Evolutionary conservation across 2,113 vertebrate genomes (phyloP), one percentile per base, ranked within the genome.

Genomic region (Barbus barbus): DNA sequence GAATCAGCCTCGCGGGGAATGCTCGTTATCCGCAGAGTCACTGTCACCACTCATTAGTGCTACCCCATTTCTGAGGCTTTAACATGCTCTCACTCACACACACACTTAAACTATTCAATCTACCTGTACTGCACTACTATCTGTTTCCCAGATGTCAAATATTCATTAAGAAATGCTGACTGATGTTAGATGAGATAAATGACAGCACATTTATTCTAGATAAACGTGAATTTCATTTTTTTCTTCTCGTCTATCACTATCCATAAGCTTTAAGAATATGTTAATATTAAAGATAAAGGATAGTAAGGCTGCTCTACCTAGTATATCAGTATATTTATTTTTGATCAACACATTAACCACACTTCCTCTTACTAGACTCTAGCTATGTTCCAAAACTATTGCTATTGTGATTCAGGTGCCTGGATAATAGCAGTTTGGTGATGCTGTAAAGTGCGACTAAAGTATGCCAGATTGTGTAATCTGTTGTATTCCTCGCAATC

Each of bases 11-110:
- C n/a, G 12, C 3, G 16, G 78, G 77, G 78, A 80, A 48, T 0
- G 78, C 60, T 80, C 13, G 3, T 80, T 80, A 83, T 61, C 38
- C 24, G 22, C 69, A 46, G 33, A 79, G 60, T 26, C 41, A 48
- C 78, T 46, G 78, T 80, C 78, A 67, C 78, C 60, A 22, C 16
- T 63, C 26, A 65, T 80, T 65, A 67, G 24, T n/a, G 16, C 9
- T 61, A 18, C 58, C 38, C 18, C 5, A 65, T 67, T 78, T 44
- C 28, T 83, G 33, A 65, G 22, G 31, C 28, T 63, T n/a, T 61
- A 9, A 67, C 13, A 46, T n/a, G n/a, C n/a, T n/a, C n/a, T n/a
- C n/a, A n/a, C n/a, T n/a, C 56, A 63, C 56, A 48, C 58, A 41
- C 38, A 26, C 41, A 44, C 24, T 26, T n/a, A 48, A 74, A 60